phyloP scores from a whole-genome alignment of 2,113 vertebrate species.

The Himantopus leucocephalus region DNA sequence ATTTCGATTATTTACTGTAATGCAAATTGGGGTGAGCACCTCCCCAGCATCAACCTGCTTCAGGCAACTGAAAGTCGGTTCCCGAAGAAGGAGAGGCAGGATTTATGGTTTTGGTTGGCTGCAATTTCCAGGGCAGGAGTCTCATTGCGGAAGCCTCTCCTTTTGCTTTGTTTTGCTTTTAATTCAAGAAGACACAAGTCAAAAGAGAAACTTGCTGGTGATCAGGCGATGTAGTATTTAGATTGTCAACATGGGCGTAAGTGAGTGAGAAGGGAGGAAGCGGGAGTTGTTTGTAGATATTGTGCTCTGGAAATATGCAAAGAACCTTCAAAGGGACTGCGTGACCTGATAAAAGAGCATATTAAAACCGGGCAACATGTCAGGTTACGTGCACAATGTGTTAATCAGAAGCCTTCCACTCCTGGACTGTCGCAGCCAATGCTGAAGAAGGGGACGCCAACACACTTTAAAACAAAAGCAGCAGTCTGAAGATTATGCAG shows the following conservation, averaged over 20 bases:
- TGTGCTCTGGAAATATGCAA: not conserved
- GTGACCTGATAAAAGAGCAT: not conserved
- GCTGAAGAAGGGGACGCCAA: not conserved
- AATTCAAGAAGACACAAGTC: not conserved
- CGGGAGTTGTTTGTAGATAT: not conserved
- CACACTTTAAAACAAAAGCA: not conserved
- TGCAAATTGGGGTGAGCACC: not conserved
- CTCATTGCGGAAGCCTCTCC: not conserved
- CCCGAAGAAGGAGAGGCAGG: not conserved
- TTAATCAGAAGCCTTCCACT: not conserved
- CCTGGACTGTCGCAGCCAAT: not conserved
- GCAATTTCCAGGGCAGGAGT: not conserved
- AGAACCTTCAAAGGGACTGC: not conserved
- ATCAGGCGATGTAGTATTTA: not conserved
- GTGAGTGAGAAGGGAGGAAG: not conserved
- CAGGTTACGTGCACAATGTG: not conserved
- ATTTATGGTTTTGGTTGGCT: not conserved
- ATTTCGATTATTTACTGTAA: not conserved
- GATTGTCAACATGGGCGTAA: not conserved
- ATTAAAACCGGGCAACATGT: not conserved
- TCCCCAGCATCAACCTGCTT: not conserved
- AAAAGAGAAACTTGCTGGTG: not conserved
- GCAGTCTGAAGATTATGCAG: not conserved
- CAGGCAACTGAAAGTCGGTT: not conserved
- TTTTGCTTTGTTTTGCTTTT: not conserved